Conservation (phyloP, 2,113 vertebrate species). For the Mugil cephalus region DNA sequence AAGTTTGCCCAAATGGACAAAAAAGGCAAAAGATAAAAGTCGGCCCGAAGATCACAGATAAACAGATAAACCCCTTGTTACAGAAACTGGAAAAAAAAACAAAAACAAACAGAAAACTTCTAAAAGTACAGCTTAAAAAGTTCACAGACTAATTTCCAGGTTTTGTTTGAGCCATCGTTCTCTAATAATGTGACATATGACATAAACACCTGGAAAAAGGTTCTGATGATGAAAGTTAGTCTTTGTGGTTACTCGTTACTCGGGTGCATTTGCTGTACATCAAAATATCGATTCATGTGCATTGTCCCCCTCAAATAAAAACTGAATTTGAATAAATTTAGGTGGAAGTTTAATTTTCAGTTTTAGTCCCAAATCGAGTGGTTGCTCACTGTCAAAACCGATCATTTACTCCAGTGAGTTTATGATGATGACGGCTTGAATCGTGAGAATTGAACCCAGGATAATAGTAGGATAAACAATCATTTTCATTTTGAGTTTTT, state of each 20-base stretch:
- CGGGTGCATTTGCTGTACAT: too few relatives aligned
- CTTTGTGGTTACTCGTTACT: too few relatives aligned
- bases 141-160: neutral
- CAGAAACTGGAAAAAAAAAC: neutral
- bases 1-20: too few relatives aligned
- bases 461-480: neutral
- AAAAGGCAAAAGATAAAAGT: neutral
- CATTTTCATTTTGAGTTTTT: neutral
- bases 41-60: neutral
- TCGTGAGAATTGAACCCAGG: neutral
- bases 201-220: too few relatives aligned
- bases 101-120: neutral
- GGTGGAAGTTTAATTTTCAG: too few relatives aligned
- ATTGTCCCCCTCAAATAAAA: too few relatives aligned
- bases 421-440: neutral
- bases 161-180: neutral
- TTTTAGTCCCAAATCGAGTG: too few relatives aligned
- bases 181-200: too few relatives aligned
- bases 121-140: neutral
- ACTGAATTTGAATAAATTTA: too few relatives aligned
- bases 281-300: too few relatives aligned
- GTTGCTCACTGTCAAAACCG: neutral
- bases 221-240: too few relatives aligned
- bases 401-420: neutral
- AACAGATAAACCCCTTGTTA: neutral